Conservation (phyloP, 2,888 invertebrate genomes). For the Spatulosminthurus flaviceps region DNA sequence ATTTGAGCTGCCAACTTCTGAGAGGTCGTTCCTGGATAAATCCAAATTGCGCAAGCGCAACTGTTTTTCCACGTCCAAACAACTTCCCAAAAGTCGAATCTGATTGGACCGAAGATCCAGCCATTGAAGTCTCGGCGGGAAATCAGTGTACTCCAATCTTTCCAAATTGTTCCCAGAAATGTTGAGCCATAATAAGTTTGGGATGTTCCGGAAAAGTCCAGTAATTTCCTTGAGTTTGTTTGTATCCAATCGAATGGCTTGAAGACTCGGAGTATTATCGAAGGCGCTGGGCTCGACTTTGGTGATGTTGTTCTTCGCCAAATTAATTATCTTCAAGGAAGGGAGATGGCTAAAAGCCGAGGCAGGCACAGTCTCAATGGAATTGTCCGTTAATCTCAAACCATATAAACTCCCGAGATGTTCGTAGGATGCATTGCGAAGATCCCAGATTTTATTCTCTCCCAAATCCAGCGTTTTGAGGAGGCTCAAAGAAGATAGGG, state of each 20-base stretch:
- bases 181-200: constrained; percentile 84
- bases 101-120: constrained; percentile 85
- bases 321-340: constrained; percentile 81
- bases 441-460: constrained; percentile 81
- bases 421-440: constrained; percentile 82
- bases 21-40: constrained; percentile 81
- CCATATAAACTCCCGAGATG: constrained; percentile 83
- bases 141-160: constrained; percentile 85
- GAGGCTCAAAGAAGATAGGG: constrained; percentile 77
- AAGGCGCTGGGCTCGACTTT: constrained; percentile 81
- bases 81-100: constrained; percentile 83
- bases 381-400: constrained; percentile 84
- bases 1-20: constrained; percentile 82
- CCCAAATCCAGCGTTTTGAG: constrained; percentile 84
- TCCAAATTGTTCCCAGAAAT: constrained; percentile 82
- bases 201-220: constrained; percentile 81
- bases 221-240: constrained; percentile 81
- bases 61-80: constrained; percentile 83
- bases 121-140: constrained; percentile 85
- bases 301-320: constrained; percentile 84
- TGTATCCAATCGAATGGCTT: constrained; percentile 82
- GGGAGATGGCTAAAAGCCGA: constrained; percentile 82
- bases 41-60: constrained; percentile 82
- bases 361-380: constrained; percentile 80
- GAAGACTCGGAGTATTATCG: constrained; percentile 79